A percentile compares a stretch with the other conserved stretches of the same genome.
These are phyloP conservation scores for Ennomos erosarius DNA, from an alignment of 2,888 invertebrate genomes.

Conservation along the genomic window DNA sequence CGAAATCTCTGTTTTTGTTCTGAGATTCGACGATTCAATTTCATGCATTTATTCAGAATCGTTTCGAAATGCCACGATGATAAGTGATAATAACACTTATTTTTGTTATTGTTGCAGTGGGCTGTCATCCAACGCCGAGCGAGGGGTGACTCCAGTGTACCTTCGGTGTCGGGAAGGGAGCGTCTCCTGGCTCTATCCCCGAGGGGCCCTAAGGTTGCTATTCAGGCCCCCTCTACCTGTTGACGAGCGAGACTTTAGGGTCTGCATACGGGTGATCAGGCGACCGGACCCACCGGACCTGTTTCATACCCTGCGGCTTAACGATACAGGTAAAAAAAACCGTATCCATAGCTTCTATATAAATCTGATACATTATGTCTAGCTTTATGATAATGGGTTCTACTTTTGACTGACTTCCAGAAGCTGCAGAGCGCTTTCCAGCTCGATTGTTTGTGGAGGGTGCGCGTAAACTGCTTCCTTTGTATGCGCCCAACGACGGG, in stretches of 20 bases:
- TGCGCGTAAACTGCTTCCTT: constrained; percentile 83
- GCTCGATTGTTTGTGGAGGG: constrained; percentile 88
- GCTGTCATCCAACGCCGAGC: constrained; percentile 74
- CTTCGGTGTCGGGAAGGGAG: constrained; percentile 90
- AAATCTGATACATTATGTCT: constrained; percentile 5
- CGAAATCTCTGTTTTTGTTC: constrained; percentile 12
- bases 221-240: constrained; percentile 86
- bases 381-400: constrained; percentile 5
- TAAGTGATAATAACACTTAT: constrained; percentile 39
- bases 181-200: constrained; percentile 91
- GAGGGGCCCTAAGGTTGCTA: constrained; percentile 89
- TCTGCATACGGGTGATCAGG: constrained; percentile 87
- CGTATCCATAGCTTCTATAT: constrained; percentile 4
- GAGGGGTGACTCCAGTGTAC: constrained; percentile 91
- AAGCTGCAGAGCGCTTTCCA: constrained; percentile 72
- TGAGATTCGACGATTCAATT: constrained; percentile 7
- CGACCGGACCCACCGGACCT: constrained; percentile 85
- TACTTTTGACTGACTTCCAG: constrained; percentile 48
- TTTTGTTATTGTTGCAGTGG: constrained; percentile 82
- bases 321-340: constrained; percentile 63
- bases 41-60: constrained; percentile 11
- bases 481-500: constrained; percentile 85
- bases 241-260: constrained; percentile 87
- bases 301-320: constrained; percentile 72
- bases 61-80: constrained; percentile 23